These are phyloP conservation scores for Thunnus thynnus DNA, from an alignment of 2,113 vertebrate genomes.

Conservation along the genomic window DNA sequence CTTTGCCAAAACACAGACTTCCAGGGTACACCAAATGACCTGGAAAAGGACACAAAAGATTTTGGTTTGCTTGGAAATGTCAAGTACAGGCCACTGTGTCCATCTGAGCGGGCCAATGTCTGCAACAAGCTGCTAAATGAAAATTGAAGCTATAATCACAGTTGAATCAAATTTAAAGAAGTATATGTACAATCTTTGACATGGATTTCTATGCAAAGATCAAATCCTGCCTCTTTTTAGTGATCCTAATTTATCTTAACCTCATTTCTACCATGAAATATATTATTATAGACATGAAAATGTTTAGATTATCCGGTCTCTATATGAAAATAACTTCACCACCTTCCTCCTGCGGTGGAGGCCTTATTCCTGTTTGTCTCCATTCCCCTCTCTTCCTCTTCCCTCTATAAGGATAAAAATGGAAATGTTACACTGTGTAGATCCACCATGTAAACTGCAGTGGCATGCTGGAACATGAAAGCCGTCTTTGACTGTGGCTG, in stretches of 20 bases:
- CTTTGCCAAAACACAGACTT: constrained; percentile 59
- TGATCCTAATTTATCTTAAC: background rate
- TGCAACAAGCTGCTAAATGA: background rate
- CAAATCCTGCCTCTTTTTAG: background rate
- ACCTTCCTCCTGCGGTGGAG: background rate
- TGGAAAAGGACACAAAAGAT: constrained; percentile 6
- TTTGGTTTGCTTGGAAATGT: constrained; percentile 37
- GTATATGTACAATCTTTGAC: background rate
- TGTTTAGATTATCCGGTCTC: constrained; percentile 1
- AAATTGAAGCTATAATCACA: background rate
- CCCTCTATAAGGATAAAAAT: constrained; percentile 18
- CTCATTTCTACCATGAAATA: background rate
- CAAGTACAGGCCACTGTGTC: constrained; percentile 21
- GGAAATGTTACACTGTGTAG: constrained; percentile 24
- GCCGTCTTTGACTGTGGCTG: constrained; percentile 52
- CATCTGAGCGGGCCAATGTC: background rate
- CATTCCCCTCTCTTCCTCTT: background rate
- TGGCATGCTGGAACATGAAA: constrained; percentile 62
- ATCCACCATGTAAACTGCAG: constrained; percentile 54
- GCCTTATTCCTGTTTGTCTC: constrained; percentile 7
- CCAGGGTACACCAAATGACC: constrained; percentile 21
- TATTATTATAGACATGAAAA: background rate
- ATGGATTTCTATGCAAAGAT: background rate
- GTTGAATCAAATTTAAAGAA: background rate
- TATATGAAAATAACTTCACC: background rate